Percentiles rank a stretch among this genome's conserved stretches.
These are phyloP conservation scores for Otis tarda DNA, from an alignment of 2,113 vertebrate species.

Conservation along the genomic window DNA sequence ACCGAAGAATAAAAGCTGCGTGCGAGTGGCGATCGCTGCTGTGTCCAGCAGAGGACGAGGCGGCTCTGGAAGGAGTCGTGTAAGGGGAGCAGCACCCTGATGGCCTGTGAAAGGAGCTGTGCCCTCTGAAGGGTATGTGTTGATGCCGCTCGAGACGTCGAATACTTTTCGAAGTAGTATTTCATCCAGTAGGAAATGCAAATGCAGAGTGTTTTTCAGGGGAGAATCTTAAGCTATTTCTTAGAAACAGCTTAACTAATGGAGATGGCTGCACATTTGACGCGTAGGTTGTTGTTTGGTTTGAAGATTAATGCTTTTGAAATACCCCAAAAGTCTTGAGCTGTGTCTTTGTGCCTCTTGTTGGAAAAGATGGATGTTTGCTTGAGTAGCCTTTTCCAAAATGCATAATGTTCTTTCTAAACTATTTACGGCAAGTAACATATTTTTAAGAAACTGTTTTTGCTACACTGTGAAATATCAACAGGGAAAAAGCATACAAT, in stretches of 20 bases:
- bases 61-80: background rate
- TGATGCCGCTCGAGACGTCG: fast-evolving
- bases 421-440: background rate
- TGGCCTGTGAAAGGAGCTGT: background rate
- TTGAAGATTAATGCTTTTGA: background rate
- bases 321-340: background rate
- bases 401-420: background rate
- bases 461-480: background rate
- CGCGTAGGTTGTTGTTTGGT: background rate
- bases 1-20: background rate
- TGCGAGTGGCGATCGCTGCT: background rate
- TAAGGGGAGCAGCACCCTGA: background rate
- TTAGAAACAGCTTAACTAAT: background rate
- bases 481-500: background rate
- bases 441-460: background rate
- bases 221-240: background rate
- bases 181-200: background rate
- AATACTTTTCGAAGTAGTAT: background rate
- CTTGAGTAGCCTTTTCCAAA: slow-evolving; percentile 1
- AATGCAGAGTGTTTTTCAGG: background rate
- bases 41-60: background rate
- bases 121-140: background rate
- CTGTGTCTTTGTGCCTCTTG: background rate
- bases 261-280: background rate
- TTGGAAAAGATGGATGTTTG: background rate